Base-by-base conservation (phyloP, 1,140 invertebrate genomes). In the Oncopeltus fasciatus region DNA sequence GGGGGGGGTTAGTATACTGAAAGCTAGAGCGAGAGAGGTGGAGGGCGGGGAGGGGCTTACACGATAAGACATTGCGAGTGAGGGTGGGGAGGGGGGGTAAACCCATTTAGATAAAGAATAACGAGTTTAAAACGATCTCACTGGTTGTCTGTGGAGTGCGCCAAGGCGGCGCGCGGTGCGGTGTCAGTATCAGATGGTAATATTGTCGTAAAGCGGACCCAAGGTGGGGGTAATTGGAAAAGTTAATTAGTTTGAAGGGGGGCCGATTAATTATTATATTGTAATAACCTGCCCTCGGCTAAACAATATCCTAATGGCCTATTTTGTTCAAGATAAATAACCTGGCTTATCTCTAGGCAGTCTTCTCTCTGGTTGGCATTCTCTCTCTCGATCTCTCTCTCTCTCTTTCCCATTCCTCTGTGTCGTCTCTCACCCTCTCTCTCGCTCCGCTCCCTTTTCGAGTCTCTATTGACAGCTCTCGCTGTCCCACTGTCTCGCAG, bases 301-400 rank as follows among this genome's bases (percentile, higher is more conserved):
- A 53, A 53, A 53, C 49, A 53, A 53, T 53, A 53, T 53, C 49
- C 49, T 53, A 53, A 53, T 53, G 49, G 49, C 49, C 49, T 53
- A 53, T 53, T 53, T 53, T 53, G 24, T 53, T 53, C 49, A 53
- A 53, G 49, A 53, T 53, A 53, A 53, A 53, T 53, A 53, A 53
- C 49, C 49, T 53, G 21, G 5, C 49, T 53, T 53, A 53, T 53
- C 49, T 53, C n/a, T n/a, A n/a, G n/a, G n/a, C n/a, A n/a, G n/a
- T n/a, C n/a, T n/a, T n/a, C n/a, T n/a, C n/a, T n/a, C n/a, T n/a
- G n/a, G n/a, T n/a, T n/a, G n/a, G n/a, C n/a, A n/a, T n/a, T n/a
- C 9, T 5, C n/a, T n/a, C n/a, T n/a, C n/a, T n/a, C n/a, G n/a
- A n/a, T n/a, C n/a, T n/a, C n/a, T n/a, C n/a, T n/a, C n/a, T n/a